These are phyloP conservation scores for Stenoptilia bipunctidactyla DNA, from an alignment of 2,888 invertebrate genomes.

Conservation along the genomic window DNA sequence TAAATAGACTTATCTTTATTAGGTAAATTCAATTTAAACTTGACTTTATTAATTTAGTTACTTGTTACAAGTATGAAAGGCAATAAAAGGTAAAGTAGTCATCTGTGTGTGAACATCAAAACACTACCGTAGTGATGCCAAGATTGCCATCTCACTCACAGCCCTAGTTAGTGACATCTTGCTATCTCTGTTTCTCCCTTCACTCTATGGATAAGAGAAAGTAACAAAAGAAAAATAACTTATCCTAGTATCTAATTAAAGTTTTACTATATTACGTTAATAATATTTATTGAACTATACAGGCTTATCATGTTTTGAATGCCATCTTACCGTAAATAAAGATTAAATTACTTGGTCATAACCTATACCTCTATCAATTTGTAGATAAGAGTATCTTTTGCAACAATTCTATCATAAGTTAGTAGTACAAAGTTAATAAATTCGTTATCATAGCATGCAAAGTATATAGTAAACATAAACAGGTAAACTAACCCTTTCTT, in stretches of 20 bases:
- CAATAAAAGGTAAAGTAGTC: conserved; percentile 32
- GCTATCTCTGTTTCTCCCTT: conserved; percentile 53
- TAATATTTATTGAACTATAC: too few relatives aligned
- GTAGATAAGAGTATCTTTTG: conserved; percentile 25
- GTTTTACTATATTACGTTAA: not conserved
- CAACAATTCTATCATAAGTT: conserved; percentile 27
- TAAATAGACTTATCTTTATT: conserved; percentile 2
- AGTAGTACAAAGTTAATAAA: conserved; percentile 22
- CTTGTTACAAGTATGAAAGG: conserved; percentile 12
- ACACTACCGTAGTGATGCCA: conserved; percentile 39
- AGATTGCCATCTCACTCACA: conserved; percentile 36
- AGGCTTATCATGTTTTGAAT: too few relatives aligned
- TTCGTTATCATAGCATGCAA: conserved; percentile 17
- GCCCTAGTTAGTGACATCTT: conserved; percentile 7
- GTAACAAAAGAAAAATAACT: conserved; percentile 65
- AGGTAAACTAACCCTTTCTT: conserved; percentile 69
- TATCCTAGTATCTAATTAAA: conserved; percentile 37
- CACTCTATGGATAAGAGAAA: conserved; percentile 66
- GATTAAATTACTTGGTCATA: conserved; percentile 23
- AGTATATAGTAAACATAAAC: conserved; percentile 49
- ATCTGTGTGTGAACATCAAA: conserved; percentile 22
- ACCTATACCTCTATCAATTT: conserved; percentile 32
- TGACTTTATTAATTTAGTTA: not conserved
- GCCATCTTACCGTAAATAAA: conserved; percentile 18
- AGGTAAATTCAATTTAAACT: not conserved